A percentile compares a stretch with the other conserved stretches of the same genome.
Conservation (phyloP, 2,797 vertebrate genomes). For the Eulemur rubriventer region DNA sequence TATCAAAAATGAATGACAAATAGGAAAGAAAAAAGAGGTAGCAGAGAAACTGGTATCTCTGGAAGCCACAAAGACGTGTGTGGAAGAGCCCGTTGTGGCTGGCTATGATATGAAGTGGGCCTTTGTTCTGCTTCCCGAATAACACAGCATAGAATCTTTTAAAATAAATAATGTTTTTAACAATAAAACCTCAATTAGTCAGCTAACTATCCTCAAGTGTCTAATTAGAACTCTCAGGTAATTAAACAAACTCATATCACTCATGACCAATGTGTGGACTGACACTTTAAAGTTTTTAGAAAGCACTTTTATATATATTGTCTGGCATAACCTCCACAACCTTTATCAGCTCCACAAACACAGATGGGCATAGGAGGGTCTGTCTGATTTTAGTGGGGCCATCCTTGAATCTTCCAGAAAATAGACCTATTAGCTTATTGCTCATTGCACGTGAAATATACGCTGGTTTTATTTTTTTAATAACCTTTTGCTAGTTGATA, state of each 20-base stretch:
- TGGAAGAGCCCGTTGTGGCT: background rate
- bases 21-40: background rate
- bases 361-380: background rate
- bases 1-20: background rate
- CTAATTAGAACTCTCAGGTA: conserved; percentile 12
- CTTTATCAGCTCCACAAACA: background rate
- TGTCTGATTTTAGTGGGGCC: background rate
- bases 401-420: background rate
- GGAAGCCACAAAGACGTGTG: background rate
- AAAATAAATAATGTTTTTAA: conserved; percentile 36
- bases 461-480: background rate
- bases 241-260: background rate
- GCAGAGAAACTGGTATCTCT: background rate
- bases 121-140: background rate
- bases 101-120: background rate
- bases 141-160: background rate
- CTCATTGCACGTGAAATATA: background rate
- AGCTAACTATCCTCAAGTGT: background rate
- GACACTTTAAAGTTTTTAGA: background rate
- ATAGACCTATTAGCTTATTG: background rate
- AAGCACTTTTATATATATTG: background rate
- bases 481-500: background rate
- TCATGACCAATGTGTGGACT: background rate
- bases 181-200: background rate
- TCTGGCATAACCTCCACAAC: background rate